Base-by-base conservation (phyloP, 2,888 invertebrate genomes). In the Stenichneumon culpator region DNA sequence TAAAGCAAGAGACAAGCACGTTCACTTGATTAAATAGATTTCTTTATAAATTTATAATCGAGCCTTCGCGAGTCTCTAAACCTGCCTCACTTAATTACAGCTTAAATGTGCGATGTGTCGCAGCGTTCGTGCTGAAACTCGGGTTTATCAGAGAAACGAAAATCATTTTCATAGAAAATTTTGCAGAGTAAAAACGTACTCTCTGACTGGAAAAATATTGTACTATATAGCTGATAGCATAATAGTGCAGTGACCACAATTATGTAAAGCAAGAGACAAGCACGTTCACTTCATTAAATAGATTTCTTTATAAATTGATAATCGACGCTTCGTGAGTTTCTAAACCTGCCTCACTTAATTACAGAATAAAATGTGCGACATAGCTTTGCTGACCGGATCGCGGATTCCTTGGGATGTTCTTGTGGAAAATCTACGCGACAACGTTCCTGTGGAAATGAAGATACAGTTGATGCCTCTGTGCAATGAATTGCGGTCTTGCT, bases 121-220 rank as follows among this genome's bases (percentile, higher is more conserved):
- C 97, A 77, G 97, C 97, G 19, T 97, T 97, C 92, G 68, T 98
- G 0, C 94, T 97, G 88, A 97, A 97, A 93, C 95, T 96, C 84
- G 93, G 96, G 0, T 96, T 96, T 88, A 90, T 98, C 52, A 93
- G 95, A 44, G 95, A 96, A 88, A 96, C 96, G 82, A 96, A 96
- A 92, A 97, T 99, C 82, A 95, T 99, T 77, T 99, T 98, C 94
- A 95, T 99, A 72, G 99, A 99, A 94, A 99, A 99, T 92, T 97
- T 98, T 91, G 99, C 93, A 95, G 99, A 89, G 99, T 99, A 0
- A 96, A 97, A 89, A 97, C 97, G 14, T 95, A 99, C 60, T 99
- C 99, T 0, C 94, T 99, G 57, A 97, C 97, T 75, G 99, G 98
- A 0, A 97, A 96, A 93, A 97, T 99, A 88, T 94, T 99, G 74